Evolutionary conservation across 2,888 invertebrate species (phyloP), one percentile per base, ranked within the genome.

Genomic region (Dexiosoma caninum): DNA sequence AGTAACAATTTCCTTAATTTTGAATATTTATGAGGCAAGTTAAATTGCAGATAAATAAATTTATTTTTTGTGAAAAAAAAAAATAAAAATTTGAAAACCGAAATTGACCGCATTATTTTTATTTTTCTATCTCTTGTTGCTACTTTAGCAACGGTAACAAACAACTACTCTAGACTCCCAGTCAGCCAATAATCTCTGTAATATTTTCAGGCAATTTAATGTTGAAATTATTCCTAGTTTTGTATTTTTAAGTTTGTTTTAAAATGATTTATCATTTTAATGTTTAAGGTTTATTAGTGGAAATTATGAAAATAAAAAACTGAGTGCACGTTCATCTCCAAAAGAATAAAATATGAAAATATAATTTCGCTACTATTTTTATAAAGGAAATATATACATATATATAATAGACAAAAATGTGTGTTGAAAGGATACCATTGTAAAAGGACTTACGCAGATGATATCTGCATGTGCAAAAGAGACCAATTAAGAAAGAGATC

Each of bases 1-100:
- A 10, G 23, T 35, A 74, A 78, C 78, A 78, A 72, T 78, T 78
- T 78, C 78, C 78, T 74, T 69, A 78, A 78, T 78, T 78, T 78
- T 51, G 67, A 69, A 74, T 78, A 78, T 78, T 78, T 78, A 69
- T 78, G 74, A 72, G 60, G 67, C 60, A 78, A 69, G 46, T 74
- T 55, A 74, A 78, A 30, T 69, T 71, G 60, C 53, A 67, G 71
- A 78, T 66, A 78, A 71, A 78, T 64, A 78, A 40, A 55, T 30
- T 16, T 40, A 2, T 37, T 57, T 67, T 32, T 42, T 69, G 1
- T 16, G 21, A 37, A 53, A 62, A 42, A 53, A 9, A 42, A 37
- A 53, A 62, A 42, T 42, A 9, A 42, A 62, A 42, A 40, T 42
- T 60, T 42, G 5, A 40, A 75, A 76, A 76, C 60, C 10, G 12